Base-by-base conservation (phyloP, 2,113 vertebrate genomes). In the Zosterops hypoxanthus region DNA sequence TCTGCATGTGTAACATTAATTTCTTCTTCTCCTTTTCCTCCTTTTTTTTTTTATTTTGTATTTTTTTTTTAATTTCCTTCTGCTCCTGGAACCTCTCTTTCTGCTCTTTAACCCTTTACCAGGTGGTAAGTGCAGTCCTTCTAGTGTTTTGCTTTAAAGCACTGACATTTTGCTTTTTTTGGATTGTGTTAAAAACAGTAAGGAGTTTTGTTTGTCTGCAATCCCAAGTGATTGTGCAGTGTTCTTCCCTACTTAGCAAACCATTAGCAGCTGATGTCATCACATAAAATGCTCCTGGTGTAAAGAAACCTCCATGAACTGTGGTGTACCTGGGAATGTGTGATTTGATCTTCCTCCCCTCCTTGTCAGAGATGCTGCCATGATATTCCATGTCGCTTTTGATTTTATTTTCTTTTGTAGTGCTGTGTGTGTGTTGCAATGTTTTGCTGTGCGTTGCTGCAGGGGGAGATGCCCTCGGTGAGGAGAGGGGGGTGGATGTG, bases 71-170 rank as follows among this genome's bases (percentile, higher is more conserved):
- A 64, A 77, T 86, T 93, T 97, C 65, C 87, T 77, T 97, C 94
- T 97, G 98, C 97, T 98, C 90, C 97, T 97, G 97, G 97, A 98
- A 95, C 95, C 83, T 95, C 96, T 90, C 97, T 97, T 93, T 96
- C 97, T 97, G 97, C 96, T 97, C 96, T 98, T 96, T 97, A 95
- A 96, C 78, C 92, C 94, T 96, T 96, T 97, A 73, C 96, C 97
- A 98, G 98, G 98, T 98, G 98, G 98, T 98, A 98, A 98, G 98
- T 98, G 97, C 87, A 95, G 95, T 92, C 81, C 34, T 94, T 95
- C 77, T 91, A 33, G 83, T 90, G 89, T 94, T 95, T 97, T 92
- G 57, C 84, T 91, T 90, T 77, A 56, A 69, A 90, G 57, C 79
- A 52, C 50, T 90, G 79, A 64, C 75, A 56, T 95, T 95, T 95